Conservation (phyloP, 2,113 vertebrate species). For the Cebus imitator region DNA sequence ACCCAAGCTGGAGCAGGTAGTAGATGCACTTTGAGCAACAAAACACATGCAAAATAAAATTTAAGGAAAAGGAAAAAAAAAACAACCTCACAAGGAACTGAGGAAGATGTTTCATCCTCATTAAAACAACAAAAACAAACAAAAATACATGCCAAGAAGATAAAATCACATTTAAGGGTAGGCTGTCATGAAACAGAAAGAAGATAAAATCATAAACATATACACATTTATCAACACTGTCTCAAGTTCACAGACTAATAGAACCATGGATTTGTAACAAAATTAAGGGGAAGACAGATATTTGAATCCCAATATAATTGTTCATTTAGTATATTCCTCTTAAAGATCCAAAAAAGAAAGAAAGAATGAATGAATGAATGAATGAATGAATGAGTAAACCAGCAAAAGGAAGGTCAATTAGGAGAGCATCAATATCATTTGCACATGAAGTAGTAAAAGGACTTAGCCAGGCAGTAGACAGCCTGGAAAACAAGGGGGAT, state of each 20-base stretch:
- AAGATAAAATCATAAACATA: conserved; percentile 11
- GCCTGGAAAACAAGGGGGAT: not conserved
- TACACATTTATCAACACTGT: not conserved
- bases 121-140: not conserved
- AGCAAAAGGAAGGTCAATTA: not conserved
- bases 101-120: not conserved
- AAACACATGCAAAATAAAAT: not conserved
- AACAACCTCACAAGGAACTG: not conserved
- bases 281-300: not conserved
- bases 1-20: not conserved
- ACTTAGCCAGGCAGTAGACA: not conserved
- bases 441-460: not conserved
- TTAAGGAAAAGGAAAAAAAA: not conserved
- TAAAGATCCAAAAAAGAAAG: not conserved
- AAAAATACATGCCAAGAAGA: not conserved
- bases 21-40: not conserved
- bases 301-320: not conserved
- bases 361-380: too few species aligned
- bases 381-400: not conserved
- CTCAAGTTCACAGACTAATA: not conserved
- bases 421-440: not conserved
- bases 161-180: not conserved
- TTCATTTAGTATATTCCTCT: not conserved
- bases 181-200: not conserved
- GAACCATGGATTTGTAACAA: not conserved